Evolutionary conservation across 2,888 invertebrate genomes (phyloP).

Genomic region (Pomacea canaliculata): DNA sequence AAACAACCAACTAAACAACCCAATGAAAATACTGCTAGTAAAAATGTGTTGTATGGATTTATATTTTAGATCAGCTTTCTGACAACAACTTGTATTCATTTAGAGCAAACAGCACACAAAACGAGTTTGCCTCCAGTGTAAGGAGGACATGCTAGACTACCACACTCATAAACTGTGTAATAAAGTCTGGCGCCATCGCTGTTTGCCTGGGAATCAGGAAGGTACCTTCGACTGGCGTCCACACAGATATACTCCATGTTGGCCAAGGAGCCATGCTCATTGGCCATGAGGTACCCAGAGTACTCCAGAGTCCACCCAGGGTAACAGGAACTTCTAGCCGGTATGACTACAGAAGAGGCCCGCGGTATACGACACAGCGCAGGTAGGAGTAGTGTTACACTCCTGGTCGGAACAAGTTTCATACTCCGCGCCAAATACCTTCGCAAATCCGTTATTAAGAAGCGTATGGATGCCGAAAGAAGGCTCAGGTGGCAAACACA

Average conservation of each 20-base stretch:
- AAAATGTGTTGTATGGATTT: not conserved
- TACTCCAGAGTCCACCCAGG: slow-evolving; percentile 6
- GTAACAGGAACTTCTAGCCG: not conserved
- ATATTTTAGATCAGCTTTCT: not conserved
- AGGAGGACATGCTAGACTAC: not conserved
- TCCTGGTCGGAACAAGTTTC: not conserved
- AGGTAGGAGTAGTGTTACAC: not conserved
- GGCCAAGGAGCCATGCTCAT: no score
- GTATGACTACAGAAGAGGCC: not conserved
- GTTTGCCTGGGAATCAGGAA: not conserved
- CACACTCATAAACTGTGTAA: not conserved
- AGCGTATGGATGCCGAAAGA: not conserved
- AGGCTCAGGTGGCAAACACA: not conserved
- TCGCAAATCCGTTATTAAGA: no score
- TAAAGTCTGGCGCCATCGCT: not conserved
- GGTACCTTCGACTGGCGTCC: not conserved
- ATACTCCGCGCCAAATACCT: not conserved
- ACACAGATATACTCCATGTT: slow-evolving; percentile 1
- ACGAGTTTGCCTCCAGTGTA: not conserved
- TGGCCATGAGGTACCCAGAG: not conserved
- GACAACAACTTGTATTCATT: not conserved
- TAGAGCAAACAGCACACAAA: not conserved
- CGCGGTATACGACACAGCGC: not conserved
- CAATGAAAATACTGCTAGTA: not conserved
- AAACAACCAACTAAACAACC: not conserved